phyloP scores from a whole-genome alignment of 2,113 vertebrate genomes.

The Cariama cristata region DNA sequence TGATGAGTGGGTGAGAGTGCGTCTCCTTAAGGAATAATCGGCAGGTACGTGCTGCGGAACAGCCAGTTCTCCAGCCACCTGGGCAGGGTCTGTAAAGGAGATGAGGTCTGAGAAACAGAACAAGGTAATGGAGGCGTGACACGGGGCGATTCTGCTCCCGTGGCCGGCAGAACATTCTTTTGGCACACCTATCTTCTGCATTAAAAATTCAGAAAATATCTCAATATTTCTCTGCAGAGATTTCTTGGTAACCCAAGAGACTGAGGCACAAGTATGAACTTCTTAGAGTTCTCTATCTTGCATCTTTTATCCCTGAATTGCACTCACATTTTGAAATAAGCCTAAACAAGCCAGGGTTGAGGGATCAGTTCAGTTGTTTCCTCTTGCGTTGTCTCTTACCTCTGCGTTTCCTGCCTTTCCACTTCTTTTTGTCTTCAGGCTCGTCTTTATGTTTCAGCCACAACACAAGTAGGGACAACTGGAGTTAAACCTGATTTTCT shows the following conservation, averaged over 20 bases:
- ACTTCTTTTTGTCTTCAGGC: background rate
- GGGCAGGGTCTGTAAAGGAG: background rate
- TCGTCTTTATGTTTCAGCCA: background rate
- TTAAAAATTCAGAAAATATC: background rate
- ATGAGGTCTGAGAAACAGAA: background rate
- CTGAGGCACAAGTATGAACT: background rate
- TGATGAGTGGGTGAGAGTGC: background rate
- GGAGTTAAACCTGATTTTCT: background rate
- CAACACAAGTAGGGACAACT: background rate
- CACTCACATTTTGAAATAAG: background rate
- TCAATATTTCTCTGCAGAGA: background rate
- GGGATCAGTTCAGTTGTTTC: background rate
- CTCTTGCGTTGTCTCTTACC: background rate
- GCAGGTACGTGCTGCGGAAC: background rate
- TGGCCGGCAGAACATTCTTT: rapidly evolving
- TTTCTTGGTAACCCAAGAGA: background rate
- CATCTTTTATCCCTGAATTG: background rate
- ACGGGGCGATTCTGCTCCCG: background rate
- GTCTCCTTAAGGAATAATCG: background rate
- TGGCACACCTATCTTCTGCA: background rate
- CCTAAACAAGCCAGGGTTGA: background rate
- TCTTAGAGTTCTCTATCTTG: background rate
- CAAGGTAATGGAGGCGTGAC: background rate
- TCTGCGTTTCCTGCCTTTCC: background rate
- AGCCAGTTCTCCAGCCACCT: background rate